Evolutionary conservation across 2,113 vertebrate species (phyloP).

Genomic region (Forbesichthys papilliferus): DNA sequence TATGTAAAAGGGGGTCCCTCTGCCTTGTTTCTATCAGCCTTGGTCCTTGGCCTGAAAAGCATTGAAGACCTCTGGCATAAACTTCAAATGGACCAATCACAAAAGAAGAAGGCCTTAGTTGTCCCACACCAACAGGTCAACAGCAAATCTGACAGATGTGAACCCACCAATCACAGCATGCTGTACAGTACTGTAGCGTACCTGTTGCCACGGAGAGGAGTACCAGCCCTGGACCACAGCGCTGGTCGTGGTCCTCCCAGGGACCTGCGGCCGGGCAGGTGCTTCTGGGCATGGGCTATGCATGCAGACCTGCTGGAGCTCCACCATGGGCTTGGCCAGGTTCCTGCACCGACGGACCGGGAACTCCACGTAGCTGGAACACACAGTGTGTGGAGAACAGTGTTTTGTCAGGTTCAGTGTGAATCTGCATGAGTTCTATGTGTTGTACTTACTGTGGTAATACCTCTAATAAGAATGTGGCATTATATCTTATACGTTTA

Average conservation of each 20-base stretch:
- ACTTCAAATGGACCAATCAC: too few species aligned
- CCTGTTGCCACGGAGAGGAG: conserved; percentile 94
- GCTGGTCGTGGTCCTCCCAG: conserved; percentile 51
- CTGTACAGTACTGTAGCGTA: conserved; percentile 49
- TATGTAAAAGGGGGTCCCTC: too few species aligned
- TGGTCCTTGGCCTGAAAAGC: too few species aligned
- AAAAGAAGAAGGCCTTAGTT: too few species aligned
- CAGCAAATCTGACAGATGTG: not conserved
- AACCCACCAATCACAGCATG: not conserved
- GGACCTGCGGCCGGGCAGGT: conserved; percentile 16
- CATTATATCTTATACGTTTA: too few species aligned
- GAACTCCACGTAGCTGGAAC: conserved; percentile 74
- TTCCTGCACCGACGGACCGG: conserved; percentile 88
- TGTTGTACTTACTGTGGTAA: too few species aligned
- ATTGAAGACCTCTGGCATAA: too few species aligned
- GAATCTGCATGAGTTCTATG: too few species aligned
- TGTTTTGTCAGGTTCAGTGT: too few species aligned
- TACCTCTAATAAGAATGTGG: too few species aligned
- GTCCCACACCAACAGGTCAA: too few species aligned
- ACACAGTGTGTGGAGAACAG: not conserved
- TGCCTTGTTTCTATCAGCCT: too few species aligned
- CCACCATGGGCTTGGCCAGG: conserved; percentile 79
- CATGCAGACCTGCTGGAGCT: conserved; percentile 86
- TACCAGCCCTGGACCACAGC: conserved; percentile 82
- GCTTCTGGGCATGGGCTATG: conserved; percentile 74